Base-by-base conservation (phyloP, 2,888 invertebrate genomes). In the Lasioglossum lativentre region DNA sequence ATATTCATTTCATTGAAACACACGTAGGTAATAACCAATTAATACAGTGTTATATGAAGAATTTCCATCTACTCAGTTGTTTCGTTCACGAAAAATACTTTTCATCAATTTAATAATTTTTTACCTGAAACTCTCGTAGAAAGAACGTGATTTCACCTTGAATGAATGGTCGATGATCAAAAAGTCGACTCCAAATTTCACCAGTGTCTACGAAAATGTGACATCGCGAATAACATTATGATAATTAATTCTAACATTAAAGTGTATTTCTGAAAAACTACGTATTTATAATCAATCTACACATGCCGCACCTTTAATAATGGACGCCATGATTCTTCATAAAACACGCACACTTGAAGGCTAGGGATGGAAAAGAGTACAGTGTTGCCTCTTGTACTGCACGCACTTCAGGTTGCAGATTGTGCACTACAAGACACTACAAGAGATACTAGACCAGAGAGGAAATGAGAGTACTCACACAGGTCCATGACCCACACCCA, bases 131-230 rank as follows among this genome's bases (percentile, higher is more conserved):
- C 95, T 98, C 98, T 90, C 97, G 97, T 8, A 98, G 95, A 95
- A 98, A 97, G 95, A 97, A 97, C 90, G 97, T 97, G 89, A 98
- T 97, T 96, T 98, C 98, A 80, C 98, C 98, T 95, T 97, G 97
- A 83, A 98, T 95, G 94, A 98, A 98, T 56, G 98, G 97, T 88
- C 97, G 97, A 93, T 98, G 98, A 95, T 98, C 98, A 95, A 98
- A 98, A 83, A 98, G 96, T 93, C 98, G 96, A 92, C 97, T 96
- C 97, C 98, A 98, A 94, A 98, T 97, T 95, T 97, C 98, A 88
- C 97, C 97, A 91, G 97, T 96, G 96, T 98, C 98, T 98, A 85
- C 83, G 86, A 83, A 85, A 87, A 89, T 78, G 79, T 80, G 56
- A 78, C 47, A 88, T 85, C 78, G 45, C 78, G 74, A 85, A 83